phyloP scores from a whole-genome alignment of 2,888 invertebrate species.

The Macropis europaea region DNA sequence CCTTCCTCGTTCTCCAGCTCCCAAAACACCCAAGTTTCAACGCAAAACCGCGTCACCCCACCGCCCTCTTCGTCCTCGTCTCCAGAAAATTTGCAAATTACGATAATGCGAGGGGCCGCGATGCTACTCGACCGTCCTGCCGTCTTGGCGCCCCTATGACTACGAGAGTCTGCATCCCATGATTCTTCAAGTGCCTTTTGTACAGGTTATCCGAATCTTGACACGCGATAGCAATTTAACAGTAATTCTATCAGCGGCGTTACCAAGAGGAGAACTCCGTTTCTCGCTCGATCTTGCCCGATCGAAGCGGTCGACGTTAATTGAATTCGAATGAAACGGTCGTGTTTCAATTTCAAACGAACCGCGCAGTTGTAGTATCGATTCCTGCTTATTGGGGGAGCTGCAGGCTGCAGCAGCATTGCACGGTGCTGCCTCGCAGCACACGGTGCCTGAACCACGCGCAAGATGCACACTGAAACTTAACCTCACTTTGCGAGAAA shows the following conservation, averaged over 20 bases:
- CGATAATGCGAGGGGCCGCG: conserved; percentile 69
- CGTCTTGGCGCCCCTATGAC: conserved; percentile 66
- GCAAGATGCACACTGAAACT: conserved; percentile 33
- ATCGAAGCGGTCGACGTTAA: too few species aligned
- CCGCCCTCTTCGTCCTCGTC: conserved; percentile 60
- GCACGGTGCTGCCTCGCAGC: conserved; percentile 57
- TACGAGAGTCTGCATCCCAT: too few species aligned
- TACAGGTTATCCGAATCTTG: too few species aligned
- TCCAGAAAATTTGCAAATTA: conserved; percentile 74
- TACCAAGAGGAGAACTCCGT: too few species aligned
- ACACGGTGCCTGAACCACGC: conserved; percentile 15
- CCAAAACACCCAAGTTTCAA: conserved; percentile 51
- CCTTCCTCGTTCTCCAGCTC: conserved; percentile 38
- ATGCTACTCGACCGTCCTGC: conserved; percentile 60
- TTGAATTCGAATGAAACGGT: too few species aligned
- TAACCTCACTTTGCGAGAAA: conserved; percentile 52
- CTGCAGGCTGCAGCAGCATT: neutral
- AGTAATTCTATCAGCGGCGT: too few species aligned
- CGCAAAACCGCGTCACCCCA: conserved; percentile 60
- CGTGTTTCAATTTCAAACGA: neutral
- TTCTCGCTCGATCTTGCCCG: too few species aligned
- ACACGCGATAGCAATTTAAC: too few species aligned
- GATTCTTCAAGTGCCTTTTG: too few species aligned
- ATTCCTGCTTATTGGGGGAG: neutral
- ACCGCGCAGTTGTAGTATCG: conserved; percentile 9